Evolutionary conservation across 1,140 invertebrate species (phyloP).

Genomic region (Himalopsyche phryganea): DNA sequence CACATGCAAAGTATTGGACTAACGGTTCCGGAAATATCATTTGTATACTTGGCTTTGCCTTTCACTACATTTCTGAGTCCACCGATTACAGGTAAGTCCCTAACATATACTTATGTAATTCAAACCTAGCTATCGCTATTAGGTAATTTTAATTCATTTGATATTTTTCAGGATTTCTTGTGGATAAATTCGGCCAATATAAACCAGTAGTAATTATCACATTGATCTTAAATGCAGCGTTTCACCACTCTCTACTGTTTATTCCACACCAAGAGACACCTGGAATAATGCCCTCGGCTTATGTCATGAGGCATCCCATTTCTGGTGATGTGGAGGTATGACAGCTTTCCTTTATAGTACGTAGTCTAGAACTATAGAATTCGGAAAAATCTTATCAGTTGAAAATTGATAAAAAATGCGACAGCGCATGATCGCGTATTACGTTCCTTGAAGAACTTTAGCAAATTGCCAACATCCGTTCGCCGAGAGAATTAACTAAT

Average conservation of each 20-base stretch:
- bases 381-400: background rate
- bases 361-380: background rate
- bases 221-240: constrained; percentile 66
- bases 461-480: constrained; percentile 53
- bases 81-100: constrained; percentile 65
- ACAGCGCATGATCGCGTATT: constrained; percentile 32
- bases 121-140: constrained; percentile 4
- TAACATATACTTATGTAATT: background rate
- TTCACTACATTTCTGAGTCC: constrained; percentile 77
- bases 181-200: constrained; percentile 78
- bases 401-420: constrained; percentile 8
- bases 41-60: constrained; percentile 78
- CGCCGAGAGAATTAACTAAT: constrained; percentile 46
- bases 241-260: constrained; percentile 68
- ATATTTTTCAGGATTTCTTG: constrained; percentile 63
- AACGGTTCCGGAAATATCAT: constrained; percentile 76
- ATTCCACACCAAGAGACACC: constrained; percentile 72
- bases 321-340: constrained; percentile 63
- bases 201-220: constrained; percentile 73
- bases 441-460: constrained; percentile 50
- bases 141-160: background rate
- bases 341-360: background rate
- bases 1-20: constrained; percentile 86
- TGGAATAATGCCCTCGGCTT: constrained; percentile 65
- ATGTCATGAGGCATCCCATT: constrained; percentile 66